Evolutionary conservation across 2,888 invertebrate genomes (phyloP).

Genomic region (Clusia tigrina): DNA sequence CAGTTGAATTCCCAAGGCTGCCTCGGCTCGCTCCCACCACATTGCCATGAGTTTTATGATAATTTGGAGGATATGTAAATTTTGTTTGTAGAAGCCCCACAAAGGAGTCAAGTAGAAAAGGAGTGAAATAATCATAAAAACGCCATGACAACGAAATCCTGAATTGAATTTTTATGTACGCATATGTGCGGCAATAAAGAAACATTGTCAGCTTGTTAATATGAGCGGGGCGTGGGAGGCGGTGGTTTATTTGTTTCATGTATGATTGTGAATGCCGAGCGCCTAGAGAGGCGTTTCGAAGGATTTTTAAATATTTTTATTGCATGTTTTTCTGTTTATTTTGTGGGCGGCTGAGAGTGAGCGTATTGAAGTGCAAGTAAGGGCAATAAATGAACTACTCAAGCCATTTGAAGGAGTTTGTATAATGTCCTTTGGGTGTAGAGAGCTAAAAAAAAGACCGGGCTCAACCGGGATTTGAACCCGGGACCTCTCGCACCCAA

Average conservation of each 20-base stretch:
- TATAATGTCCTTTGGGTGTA: not conserved
- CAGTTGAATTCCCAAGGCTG: conserved; percentile 55
- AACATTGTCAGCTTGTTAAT: conserved; percentile 47
- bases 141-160: conserved; percentile 50
- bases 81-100: conserved; percentile 37
- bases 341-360: conserved; percentile 24
- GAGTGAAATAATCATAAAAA: conserved; percentile 62
- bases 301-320: conserved; percentile 27
- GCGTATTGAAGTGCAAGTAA: conserved; percentile 28
- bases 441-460: conserved; percentile 41
- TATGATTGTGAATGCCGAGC: conserved; percentile 11
- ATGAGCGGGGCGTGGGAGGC: no score
- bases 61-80: conserved; percentile 49
- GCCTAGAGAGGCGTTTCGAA: not conserved
- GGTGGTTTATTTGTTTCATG: conserved; percentile 18
- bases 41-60: conserved; percentile 33
- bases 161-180: conserved; percentile 63
- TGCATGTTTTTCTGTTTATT: conserved; percentile 28
- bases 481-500: conserved; percentile 75
- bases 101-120: conserved; percentile 47
- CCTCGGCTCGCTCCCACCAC: no score
- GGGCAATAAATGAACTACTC: conserved; percentile 18
- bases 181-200: conserved; percentile 48
- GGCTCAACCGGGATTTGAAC: conserved; percentile 75
- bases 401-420: not conserved